These are phyloP conservation scores for Paraescarpia echinospica DNA, from an alignment of 1,140 invertebrate species.

Conservation along the genomic window DNA sequence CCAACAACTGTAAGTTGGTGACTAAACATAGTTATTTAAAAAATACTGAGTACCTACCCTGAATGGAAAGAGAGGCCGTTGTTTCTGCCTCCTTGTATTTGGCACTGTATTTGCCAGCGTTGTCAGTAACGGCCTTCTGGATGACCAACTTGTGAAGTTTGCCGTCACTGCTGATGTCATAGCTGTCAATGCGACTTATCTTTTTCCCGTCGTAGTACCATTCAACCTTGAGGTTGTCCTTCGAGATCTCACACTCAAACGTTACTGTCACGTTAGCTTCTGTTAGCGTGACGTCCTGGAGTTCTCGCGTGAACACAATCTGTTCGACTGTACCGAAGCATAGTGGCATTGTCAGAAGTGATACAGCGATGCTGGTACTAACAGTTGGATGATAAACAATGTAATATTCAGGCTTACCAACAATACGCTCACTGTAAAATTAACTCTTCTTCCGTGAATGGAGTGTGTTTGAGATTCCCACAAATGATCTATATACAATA, in stretches of 20 bases:
- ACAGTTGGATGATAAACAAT: not conserved
- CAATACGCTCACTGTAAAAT: not conserved
- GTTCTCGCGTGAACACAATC: conserved; percentile 21
- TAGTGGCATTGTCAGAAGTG: not conserved
- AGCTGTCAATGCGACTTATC: conserved; percentile 19
- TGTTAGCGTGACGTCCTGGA: conserved; percentile 26
- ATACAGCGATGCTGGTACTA: not conserved
- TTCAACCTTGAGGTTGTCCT: conserved; percentile 45
- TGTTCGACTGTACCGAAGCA: conserved; percentile 25
- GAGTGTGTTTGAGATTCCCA: not conserved
- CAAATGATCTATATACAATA: not conserved
- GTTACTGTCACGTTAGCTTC: conserved; percentile 32
- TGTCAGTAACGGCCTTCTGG: conserved; percentile 28
- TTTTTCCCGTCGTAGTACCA: conserved; percentile 76
- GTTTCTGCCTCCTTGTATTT: conserved; percentile 63
- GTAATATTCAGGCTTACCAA: not conserved
- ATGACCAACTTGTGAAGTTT: conserved; percentile 34
- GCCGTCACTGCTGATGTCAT: conserved; percentile 29
- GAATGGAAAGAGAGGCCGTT: conserved; percentile 72
- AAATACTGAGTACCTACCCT: conserved; percentile 62
- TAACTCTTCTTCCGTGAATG: not conserved
- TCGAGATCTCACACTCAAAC: conserved; percentile 52
- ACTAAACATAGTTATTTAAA: too few species aligned
- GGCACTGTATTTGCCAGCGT: conserved; percentile 32
- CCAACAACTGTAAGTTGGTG: too few species aligned